Percentiles rank a stretch among this genome's conserved stretches.
phyloP scores from a whole-genome alignment of 2,113 vertebrate genomes.

The Pagrus major region DNA sequence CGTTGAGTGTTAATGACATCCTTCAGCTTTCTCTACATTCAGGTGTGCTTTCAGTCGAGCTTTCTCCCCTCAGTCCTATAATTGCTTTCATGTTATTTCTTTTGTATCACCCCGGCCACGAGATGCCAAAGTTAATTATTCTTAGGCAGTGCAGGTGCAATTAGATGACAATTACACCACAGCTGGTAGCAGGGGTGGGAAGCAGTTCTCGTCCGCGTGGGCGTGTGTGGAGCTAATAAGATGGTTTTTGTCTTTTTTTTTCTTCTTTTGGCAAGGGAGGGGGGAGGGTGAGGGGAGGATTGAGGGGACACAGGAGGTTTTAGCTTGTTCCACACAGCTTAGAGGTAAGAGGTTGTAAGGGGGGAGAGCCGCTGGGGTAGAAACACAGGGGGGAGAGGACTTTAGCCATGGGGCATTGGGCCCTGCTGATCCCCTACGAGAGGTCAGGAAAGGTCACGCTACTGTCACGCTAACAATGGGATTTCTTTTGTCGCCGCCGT shows the following conservation, averaged over 20 bases:
- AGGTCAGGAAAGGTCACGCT: conserved; percentile 82
- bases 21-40: conserved; percentile 69
- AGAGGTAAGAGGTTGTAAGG: conserved; percentile 73
- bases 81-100: conserved; percentile 81
- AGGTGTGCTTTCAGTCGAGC: conserved; percentile 66
- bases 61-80: conserved; percentile 59
- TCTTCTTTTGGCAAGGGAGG: conserved; percentile 13
- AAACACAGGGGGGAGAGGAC: conserved; percentile 44
- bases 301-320: conserved; percentile 61
- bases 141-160: conserved; percentile 84
- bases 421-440: conserved; percentile 74
- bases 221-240: conserved; percentile 76
- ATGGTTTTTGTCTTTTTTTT: conserved; percentile 61
- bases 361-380: conserved; percentile 46
- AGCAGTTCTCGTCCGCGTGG: conserved; percentile 67
- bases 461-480: conserved; percentile 86
- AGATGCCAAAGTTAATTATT: conserved; percentile 83
- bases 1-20: conserved; percentile 69
- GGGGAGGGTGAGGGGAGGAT: conserved; percentile 32
- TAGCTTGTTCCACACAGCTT: conserved; percentile 74
- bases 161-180: conserved; percentile 85
- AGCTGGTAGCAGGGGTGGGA: conserved; percentile 79
- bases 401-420: conserved; percentile 55
- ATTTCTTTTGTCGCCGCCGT: conserved; percentile 74
- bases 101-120: conserved; percentile 70